Percentiles rank a stretch among this genome's conserved stretches.
Conservation (phyloP, 2,113 vertebrate species). For the Parotia lawesii region DNA sequence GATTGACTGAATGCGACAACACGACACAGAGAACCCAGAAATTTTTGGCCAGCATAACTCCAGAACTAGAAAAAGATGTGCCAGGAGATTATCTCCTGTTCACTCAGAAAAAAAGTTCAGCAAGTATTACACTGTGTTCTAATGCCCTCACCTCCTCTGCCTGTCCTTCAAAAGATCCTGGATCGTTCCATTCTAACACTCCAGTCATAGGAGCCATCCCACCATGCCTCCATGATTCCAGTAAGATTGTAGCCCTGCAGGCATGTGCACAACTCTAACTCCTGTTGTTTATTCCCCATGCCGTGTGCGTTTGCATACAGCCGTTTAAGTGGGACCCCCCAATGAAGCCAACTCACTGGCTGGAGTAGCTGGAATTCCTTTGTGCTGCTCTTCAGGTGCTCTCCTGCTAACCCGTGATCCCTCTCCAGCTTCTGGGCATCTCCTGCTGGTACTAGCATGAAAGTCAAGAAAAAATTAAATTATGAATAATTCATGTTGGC, state of each 20-base stretch:
- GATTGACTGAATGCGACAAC: neutral
- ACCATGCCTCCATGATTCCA: neutral
- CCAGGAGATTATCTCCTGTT: neutral
- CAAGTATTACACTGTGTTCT: neutral
- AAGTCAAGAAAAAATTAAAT: neutral
- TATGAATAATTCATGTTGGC: neutral
- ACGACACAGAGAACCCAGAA: neutral
- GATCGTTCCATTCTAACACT: neutral
- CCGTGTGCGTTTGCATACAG: neutral
- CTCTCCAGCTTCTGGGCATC: neutral
- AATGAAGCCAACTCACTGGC: neutral
- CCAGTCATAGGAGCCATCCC: neutral
- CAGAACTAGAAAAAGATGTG: neutral
- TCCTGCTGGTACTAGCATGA: neutral
- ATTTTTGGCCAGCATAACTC: neutral
- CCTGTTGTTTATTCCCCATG: neutral
- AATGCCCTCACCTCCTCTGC: neutral
- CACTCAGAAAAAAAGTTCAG: neutral
- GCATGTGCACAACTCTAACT: neutral
- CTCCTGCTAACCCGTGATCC: neutral
- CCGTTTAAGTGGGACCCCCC: neutral
- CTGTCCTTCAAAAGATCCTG: neutral
- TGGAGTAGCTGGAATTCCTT: neutral
- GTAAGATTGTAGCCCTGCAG: neutral
- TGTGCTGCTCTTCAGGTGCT: neutral